phyloP scores from a whole-genome alignment of 2,113 vertebrate genomes.

The Forbesichthys agassizii region DNA sequence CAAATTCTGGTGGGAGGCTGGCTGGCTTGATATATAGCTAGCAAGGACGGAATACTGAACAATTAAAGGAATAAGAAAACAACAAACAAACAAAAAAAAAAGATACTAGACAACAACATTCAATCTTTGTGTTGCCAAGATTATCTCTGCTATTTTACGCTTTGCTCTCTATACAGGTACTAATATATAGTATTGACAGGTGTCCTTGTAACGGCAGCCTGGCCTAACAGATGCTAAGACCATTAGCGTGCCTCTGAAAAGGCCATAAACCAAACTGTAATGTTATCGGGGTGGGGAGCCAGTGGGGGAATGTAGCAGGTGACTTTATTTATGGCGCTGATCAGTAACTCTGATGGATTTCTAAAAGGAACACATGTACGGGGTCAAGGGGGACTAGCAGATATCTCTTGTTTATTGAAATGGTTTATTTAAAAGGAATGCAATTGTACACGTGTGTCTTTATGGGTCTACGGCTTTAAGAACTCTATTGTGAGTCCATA shows the following conservation, averaged over 20 bases:
- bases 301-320: conserved; percentile 38
- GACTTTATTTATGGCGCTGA: conserved; percentile 48
- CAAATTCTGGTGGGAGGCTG: no score
- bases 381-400: neutral
- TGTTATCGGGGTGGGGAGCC: conserved; percentile 28
- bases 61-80: no score
- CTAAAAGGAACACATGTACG: conserved; percentile 29
- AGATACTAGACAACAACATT: no score
- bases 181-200: neutral
- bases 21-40: no score
- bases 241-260: conserved; percentile 38
- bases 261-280: conserved; percentile 46
- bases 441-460: neutral
- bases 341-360: conserved; percentile 38
- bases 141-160: neutral
- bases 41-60: no score
- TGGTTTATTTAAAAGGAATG: no score
- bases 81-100: no score
- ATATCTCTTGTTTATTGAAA: no score
- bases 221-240: conserved; percentile 44
- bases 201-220: conserved; percentile 14
- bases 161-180: neutral
- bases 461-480: neutral
- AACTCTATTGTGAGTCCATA: neutral
- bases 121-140: no score